phyloP scores from a whole-genome alignment of 2,797 vertebrate species.

The Pelochelys cantorii region DNA sequence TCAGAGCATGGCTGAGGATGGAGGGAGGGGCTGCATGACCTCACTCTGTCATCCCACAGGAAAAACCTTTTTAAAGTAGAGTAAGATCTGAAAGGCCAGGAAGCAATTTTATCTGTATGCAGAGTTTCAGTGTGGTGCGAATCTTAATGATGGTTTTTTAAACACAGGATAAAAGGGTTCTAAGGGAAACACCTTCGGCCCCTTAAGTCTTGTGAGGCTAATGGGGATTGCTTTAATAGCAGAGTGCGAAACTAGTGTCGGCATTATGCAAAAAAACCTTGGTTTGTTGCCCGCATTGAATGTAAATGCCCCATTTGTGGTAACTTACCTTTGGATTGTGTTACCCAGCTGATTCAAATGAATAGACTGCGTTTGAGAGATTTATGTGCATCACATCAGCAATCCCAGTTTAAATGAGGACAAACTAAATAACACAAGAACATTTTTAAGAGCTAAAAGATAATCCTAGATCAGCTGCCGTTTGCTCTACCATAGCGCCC shows the following conservation, averaged over 20 bases:
- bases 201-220: background rate
- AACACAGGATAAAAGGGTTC: fast-evolving
- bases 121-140: fast-evolving
- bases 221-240: background rate
- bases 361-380: conserved; percentile 11
- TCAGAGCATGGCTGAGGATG: no score
- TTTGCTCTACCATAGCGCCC: fast-evolving
- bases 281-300: fast-evolving
- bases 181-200: background rate
- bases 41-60: no score
- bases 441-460: conserved; percentile 10
- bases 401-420: conserved; percentile 34
- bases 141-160: fast-evolving
- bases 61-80: no score
- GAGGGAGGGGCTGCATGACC: no score
- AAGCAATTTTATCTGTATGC: fast-evolving
- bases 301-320: fast-evolving
- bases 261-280: fast-evolving
- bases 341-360: background rate
- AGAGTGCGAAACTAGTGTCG: fast-evolving
- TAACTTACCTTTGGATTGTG: background rate
- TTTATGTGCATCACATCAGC: fast-evolving
- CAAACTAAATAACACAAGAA: background rate
- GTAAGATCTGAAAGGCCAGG: background rate
- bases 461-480: conserved; percentile 9